Percentiles rank a stretch among this genome's conserved stretches.
Evolutionary conservation across 2,113 vertebrate species (phyloP).

Genomic region (Dinomys branickii): DNA sequence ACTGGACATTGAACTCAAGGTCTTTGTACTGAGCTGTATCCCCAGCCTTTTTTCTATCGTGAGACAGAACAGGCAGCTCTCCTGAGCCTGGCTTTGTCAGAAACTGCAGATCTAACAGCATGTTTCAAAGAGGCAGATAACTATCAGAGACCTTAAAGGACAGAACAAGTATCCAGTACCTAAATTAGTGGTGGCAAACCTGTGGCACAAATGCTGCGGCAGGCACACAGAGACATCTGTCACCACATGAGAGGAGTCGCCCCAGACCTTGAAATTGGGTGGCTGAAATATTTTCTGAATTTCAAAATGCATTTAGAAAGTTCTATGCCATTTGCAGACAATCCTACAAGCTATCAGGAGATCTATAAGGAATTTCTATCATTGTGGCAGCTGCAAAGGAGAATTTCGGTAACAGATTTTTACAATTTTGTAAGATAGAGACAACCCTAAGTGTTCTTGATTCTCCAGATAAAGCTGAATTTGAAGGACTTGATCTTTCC

Average conservation of each 20-base stretch:
- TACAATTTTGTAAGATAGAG: neutral
- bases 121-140: neutral
- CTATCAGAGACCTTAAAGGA: neutral
- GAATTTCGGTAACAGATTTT: neutral
- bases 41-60: neutral
- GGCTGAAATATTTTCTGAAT: neutral
- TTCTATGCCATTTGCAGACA: neutral
- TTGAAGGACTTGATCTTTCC: neutral
- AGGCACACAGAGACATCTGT: neutral
- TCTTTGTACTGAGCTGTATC: neutral
- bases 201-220: neutral
- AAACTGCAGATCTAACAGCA: neutral
- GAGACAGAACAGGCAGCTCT: neutral
- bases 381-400: neutral
- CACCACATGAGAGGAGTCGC: neutral
- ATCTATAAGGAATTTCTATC: neutral
- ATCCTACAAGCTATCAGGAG: neutral
- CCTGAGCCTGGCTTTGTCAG: neutral
- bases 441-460: neutral
- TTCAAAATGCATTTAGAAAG: neutral
- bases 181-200: neutral
- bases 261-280: neutral
- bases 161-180: neutral
- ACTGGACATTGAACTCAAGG: neutral
- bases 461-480: neutral